Conservation (phyloP, 2,113 vertebrate species). For the Pygoscelis antarcticus region DNA sequence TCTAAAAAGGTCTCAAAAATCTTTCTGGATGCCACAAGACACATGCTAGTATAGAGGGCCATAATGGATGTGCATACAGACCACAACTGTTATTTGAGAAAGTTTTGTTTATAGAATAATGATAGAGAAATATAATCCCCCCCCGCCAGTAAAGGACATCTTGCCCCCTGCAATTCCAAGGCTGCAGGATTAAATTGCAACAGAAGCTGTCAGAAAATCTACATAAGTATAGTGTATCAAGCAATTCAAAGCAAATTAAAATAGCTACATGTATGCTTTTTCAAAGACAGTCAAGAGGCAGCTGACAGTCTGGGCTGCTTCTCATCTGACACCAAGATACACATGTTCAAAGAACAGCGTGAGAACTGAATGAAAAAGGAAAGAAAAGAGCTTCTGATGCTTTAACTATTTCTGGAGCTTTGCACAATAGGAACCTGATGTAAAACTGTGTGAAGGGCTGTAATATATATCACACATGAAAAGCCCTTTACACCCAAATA, state of each 20-base stretch:
- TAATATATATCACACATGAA: neutral
- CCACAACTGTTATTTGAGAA: neutral
- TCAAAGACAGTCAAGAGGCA: neutral
- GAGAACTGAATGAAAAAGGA: neutral
- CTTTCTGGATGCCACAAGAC: neutral
- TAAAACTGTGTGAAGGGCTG: neutral
- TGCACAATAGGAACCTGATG: neutral
- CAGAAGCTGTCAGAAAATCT: neutral
- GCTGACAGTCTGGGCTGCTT: neutral
- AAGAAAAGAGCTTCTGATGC: neutral
- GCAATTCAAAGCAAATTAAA: neutral
- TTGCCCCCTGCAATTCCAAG: neutral
- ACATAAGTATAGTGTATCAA: rapidly evolving
- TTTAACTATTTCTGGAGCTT: neutral
- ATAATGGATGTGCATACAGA: neutral
- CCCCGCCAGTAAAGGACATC: neutral
- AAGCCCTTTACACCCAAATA: neutral
- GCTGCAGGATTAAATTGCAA: neutral
- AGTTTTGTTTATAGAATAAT: neutral
- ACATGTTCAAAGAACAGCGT: neutral
- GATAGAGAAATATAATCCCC: neutral
- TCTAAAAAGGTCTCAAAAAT: neutral
- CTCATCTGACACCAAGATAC: neutral
- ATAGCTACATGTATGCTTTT: neutral
- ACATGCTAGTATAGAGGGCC: neutral